Base-by-base conservation (phyloP, 2,113 vertebrate genomes). In the Cavia aperea region DNA sequence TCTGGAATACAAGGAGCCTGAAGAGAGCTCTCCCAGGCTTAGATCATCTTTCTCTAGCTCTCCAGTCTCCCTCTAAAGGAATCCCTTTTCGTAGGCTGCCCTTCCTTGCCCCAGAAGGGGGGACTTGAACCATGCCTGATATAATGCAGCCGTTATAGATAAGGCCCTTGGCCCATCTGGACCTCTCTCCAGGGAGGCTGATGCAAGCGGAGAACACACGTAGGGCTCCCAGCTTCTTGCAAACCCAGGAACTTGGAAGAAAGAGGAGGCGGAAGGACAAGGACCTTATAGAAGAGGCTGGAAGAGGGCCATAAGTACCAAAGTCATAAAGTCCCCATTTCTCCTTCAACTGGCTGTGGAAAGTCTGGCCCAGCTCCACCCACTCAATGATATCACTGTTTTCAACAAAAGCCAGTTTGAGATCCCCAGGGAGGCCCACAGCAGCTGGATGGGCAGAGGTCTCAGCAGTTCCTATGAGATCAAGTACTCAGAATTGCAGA, bases 311-410 rank as follows among this genome's bases (percentile, higher is more conserved):
- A 96, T 93, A 78, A 95, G 95, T 90, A 96, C 96, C 97, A 96
- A 97, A 96, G 96, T 97, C 96, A 96, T 94, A 96, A 97, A 96
- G 96, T 88, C 93, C 79, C 95, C 56, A 93, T 82, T 97, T 96
- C 97, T 97, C 96, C 94, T 86, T 92, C 70, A 94, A 95, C 46
- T 65, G 14, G 77, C 14, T 0, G 33, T 91, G 94, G 89, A 5
- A 6, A 77, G 66, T 39, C 93, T 96, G 95, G 95, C 93, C 72
- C 56, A 0, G 0, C 96, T 95, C 94, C 89, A 94, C 95, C 65
- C 94, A 62, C 66, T 97, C 97, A 98, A 97, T 97, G 96, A 97
- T 90, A 92, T 95, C 96, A 97, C 92, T 98, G 97, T 98, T 87
- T 92, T 66, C 95, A 96, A 97, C 94, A 95, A 72, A 88, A 97